These are phyloP conservation scores for Hetaerina americana DNA, from an alignment of 1,140 invertebrate genomes.

Conservation along the genomic window DNA sequence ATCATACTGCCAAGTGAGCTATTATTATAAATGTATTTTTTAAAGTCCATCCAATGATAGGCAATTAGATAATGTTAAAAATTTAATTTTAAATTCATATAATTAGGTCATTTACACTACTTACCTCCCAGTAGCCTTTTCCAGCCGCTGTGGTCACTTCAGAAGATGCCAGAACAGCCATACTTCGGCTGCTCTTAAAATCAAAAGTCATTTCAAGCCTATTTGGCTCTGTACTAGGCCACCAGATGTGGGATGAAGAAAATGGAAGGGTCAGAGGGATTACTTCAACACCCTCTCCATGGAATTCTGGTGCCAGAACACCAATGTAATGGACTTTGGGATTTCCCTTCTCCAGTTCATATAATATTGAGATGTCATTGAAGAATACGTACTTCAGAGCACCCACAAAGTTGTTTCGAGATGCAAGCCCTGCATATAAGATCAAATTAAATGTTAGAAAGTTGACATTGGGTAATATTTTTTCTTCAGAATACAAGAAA, in stretches of 20 bases:
- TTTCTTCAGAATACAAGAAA: no score
- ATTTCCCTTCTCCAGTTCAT: slow-evolving; percentile 66
- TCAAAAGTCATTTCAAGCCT: slow-evolving; percentile 70
- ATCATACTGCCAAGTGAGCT: no score
- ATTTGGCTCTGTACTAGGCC: slow-evolving; percentile 50
- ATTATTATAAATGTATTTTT: no score
- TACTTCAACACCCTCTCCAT: slow-evolving; percentile 68
- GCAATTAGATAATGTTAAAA: no score
- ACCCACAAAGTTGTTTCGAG: slow-evolving; percentile 52
- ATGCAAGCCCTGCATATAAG: slow-evolving; percentile 36
- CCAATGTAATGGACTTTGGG: slow-evolving; percentile 69
- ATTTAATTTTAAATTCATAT: not conserved
- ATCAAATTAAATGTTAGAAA: no score
- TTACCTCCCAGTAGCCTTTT: slow-evolving; percentile 76
- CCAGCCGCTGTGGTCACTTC: slow-evolving; percentile 54
- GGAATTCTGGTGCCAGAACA: slow-evolving; percentile 65
- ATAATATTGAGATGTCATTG: slow-evolving; percentile 81
- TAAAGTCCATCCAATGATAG: no score
- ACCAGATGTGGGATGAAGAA: slow-evolving; percentile 74
- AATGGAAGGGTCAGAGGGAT: slow-evolving; percentile 88
- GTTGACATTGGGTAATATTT: no score
- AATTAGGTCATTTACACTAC: slow-evolving; percentile 17
- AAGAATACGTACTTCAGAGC: slow-evolving; percentile 85
- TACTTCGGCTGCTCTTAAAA: slow-evolving; percentile 71
- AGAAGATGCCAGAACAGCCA: slow-evolving; percentile 72